phyloP scores from a whole-genome alignment of 1,140 invertebrate genomes.

The Varroa destructor region DNA sequence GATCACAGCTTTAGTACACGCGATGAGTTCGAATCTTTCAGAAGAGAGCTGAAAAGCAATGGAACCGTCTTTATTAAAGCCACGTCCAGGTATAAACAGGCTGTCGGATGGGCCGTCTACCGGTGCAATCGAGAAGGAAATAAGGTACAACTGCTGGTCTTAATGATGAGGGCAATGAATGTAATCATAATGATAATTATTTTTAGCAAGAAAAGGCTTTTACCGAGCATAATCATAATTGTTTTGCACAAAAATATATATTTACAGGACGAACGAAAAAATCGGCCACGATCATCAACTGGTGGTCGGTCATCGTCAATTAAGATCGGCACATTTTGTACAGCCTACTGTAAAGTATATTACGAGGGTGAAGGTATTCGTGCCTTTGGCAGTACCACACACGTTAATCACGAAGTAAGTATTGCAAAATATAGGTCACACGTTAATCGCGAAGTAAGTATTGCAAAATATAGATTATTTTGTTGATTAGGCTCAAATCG shows the following conservation, averaged over 20 bases:
- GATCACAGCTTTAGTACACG: conserved; percentile 13
- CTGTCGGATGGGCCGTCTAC: conserved; percentile 15
- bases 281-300: conserved; percentile 2
- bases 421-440: not conserved
- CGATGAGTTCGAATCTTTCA: conserved; percentile 16
- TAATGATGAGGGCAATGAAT: no score
- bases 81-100: conserved; percentile 6
- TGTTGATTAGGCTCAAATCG: no score
- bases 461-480: no score
- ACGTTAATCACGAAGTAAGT: conserved; percentile 9
- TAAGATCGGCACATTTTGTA: conserved; percentile 23
- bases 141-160: not conserved
- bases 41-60: not conserved
- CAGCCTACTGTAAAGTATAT: conserved; percentile 15
- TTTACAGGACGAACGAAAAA: not conserved
- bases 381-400: conserved; percentile 10
- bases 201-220: no score
- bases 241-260: no score
- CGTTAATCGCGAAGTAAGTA: not conserved
- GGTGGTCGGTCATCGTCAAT: not conserved
- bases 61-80: conserved; percentile 16
- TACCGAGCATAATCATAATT: no score
- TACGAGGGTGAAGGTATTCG: conserved; percentile 15
- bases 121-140: conserved; percentile 25
- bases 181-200: no score